Evolutionary conservation across 1,140 invertebrate genomes (phyloP), one percentile per base, ranked within the genome.

Genomic region (Calycopis cecrops): DNA sequence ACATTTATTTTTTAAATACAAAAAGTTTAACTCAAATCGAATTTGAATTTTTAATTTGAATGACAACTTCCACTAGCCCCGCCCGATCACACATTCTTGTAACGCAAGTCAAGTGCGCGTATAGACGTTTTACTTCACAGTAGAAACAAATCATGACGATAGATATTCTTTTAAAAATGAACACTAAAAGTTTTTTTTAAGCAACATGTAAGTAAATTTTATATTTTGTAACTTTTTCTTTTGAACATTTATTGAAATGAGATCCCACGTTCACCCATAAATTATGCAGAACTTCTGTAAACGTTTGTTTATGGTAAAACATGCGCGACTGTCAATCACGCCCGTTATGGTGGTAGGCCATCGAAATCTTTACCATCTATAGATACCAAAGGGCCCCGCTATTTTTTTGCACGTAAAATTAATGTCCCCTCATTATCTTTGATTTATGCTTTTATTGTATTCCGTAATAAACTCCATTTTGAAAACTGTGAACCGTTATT

Each of bases 251-350:
- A 14, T 6, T n/a, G 44, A 49, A 48, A 49, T 55, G 7, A 54
- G 28, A 21, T 51, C 52, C 52, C 54, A 64, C 69, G 66, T 67
- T 71, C 62, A 52, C 52, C 55, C 50, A 65, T 66, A 66, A 68
- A 66, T 60, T 68, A 71, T 58, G 49, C 57, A 61, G 59, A 60
- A 59, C 59, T 68, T 61, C 59, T 62, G 65, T 62, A 66, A 63
- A 55, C 55, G 56, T 71, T 67, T 72, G 69, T 73, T 77, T 74
- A 71, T 74, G 71, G 72, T 64, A 69, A 73, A 67, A 71, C 64
- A 67, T 63, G 62, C 64, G 62, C 44, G 62, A 55, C 72, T 76
- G 79, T 76, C 74, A 83, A 79, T 83, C 79, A 79, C 69, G 69
- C 73, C 61, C 71, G 64, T 78, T 80, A 74, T 65, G 71, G 76